phyloP scores from a whole-genome alignment of 2,113 vertebrate species.

The Sterna hirundo region DNA sequence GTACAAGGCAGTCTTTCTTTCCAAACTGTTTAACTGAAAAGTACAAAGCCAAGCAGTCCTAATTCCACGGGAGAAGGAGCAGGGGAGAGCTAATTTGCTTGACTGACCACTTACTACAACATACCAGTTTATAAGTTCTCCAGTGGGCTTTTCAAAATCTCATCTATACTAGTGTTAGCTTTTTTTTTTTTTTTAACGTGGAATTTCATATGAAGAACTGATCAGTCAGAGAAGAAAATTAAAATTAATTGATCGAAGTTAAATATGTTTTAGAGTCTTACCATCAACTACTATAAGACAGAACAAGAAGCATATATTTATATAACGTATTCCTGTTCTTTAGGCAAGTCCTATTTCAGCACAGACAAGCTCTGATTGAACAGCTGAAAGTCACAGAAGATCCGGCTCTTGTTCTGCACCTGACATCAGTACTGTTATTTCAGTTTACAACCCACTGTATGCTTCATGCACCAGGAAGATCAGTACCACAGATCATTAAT shows the following conservation, averaged over 20 bases:
- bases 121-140: background rate
- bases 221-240: background rate
- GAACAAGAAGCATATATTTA: background rate
- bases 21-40: background rate
- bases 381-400: slow-evolving; percentile 91
- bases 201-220: background rate
- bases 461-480: slow-evolving; percentile 95
- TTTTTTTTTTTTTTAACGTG: background rate
- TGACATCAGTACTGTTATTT: slow-evolving; percentile 90
- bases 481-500: slow-evolving; percentile 90
- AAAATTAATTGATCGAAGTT: background rate
- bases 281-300: background rate
- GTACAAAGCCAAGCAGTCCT: background rate
- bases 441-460: slow-evolving; percentile 88
- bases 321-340: background rate
- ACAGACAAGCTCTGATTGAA: slow-evolving; percentile 88
- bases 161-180: background rate
- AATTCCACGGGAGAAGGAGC: background rate
- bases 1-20: background rate
- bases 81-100: background rate
- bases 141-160: background rate
- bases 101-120: background rate
- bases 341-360: slow-evolving; percentile 91
- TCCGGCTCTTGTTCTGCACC: slow-evolving; percentile 91
- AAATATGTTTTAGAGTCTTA: background rate